Evolutionary conservation across 1,140 invertebrate genomes (phyloP).

Genomic region (Cydia strobilella): DNA sequence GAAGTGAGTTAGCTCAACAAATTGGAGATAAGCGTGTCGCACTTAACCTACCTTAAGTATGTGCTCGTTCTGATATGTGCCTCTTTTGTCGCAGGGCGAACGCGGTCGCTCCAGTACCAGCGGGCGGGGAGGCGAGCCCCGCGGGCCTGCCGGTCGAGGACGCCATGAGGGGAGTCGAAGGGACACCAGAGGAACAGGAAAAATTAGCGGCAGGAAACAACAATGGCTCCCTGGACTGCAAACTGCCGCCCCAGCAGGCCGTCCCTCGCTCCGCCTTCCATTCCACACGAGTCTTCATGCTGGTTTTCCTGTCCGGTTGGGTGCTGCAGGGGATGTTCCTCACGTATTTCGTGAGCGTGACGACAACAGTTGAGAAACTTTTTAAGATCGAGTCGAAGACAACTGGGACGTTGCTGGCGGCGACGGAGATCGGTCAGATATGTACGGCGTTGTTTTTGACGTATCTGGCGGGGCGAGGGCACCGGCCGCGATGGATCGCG

Average conservation of each 20-base stretch:
- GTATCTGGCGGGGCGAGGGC: conserved; percentile 95
- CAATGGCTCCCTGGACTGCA: conserved; percentile 74
- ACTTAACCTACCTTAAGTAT: conserved; percentile 9
- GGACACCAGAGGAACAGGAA: conserved; percentile 75
- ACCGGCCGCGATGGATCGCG: conserved; percentile 97
- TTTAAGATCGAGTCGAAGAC: conserved; percentile 97
- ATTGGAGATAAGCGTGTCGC: neutral
- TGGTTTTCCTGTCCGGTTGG: conserved; percentile 93
- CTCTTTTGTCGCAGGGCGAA: conserved; percentile 66
- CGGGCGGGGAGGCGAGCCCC: conserved; percentile 64
- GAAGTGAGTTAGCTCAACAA: conserved; percentile 61
- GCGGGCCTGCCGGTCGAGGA: conserved; percentile 60
- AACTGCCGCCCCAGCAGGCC: conserved; percentile 51
- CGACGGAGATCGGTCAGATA: conserved; percentile 97
- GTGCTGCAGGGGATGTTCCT: conserved; percentile 96
- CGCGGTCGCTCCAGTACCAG: conserved; percentile 55
- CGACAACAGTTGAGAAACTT: conserved; percentile 98
- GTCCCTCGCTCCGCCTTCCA: conserved; percentile 82
- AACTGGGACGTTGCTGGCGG: conserved; percentile 95
- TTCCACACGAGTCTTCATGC: conserved; percentile 93
- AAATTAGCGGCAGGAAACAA: conserved; percentile 73
- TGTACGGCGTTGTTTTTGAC: conserved; percentile 93
- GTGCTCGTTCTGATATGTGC: conserved; percentile 20
- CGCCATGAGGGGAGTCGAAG: conserved; percentile 75
- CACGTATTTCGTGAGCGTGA: conserved; percentile 97